Evolutionary conservation across 2,888 invertebrate genomes (phyloP).

Genomic region (Tupiocoris notatus): DNA sequence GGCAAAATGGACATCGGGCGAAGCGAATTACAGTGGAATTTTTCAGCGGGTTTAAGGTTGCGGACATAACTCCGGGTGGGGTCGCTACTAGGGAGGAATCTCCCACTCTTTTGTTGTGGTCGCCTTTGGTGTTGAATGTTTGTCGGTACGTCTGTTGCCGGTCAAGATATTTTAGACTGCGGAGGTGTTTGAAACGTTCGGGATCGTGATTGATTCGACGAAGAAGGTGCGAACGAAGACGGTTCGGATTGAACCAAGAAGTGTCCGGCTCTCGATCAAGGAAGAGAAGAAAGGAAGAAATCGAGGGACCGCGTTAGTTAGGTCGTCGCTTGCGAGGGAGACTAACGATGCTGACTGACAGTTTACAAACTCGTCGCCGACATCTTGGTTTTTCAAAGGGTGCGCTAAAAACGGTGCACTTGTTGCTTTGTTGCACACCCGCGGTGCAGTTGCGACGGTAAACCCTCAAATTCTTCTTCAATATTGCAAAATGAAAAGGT

Average conservation of each 20-base stretch:
- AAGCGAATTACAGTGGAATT: constrained; percentile 34
- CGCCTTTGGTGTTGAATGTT: background rate
- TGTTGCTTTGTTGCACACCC: too few relatives aligned
- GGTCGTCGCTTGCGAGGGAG: background rate
- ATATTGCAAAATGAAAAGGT: too few relatives aligned
- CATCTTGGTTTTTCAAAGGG: background rate
- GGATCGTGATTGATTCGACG: constrained; percentile 5
- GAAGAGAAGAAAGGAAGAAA: background rate
- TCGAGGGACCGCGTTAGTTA: background rate
- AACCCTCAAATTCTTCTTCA: too few relatives aligned
- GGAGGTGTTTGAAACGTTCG: background rate
- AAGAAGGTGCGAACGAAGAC: background rate
- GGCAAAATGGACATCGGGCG: background rate
- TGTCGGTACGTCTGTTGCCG: background rate
- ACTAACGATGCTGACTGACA: background rate
- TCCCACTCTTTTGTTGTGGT: background rate
- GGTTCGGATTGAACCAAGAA: background rate
- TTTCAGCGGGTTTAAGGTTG: constrained; percentile 3
- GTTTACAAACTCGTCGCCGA: background rate
- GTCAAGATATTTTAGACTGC: background rate
- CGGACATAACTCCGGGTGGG: constrained; percentile 17
- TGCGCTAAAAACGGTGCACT: too few relatives aligned
- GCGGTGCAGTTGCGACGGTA: too few relatives aligned
- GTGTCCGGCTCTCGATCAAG: background rate
- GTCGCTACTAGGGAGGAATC: constrained; percentile 1